Conservation (phyloP, 1,140 invertebrate genomes). For the Adoxophyes honmai region DNA sequence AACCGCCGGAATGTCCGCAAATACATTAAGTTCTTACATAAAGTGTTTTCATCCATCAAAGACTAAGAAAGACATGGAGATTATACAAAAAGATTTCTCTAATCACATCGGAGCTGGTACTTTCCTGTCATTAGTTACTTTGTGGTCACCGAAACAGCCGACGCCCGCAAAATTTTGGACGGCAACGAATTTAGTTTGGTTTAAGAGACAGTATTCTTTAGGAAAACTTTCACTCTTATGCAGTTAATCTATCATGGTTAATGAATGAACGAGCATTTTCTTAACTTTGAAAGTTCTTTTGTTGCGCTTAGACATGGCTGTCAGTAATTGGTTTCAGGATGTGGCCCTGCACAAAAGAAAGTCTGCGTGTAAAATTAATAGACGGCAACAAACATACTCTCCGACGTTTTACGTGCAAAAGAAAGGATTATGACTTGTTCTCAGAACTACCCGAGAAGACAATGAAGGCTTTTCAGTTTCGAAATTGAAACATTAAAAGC, state of each 20-base stretch:
- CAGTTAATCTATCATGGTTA: slow-evolving; percentile 43
- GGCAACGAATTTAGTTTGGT: slow-evolving; percentile 47
- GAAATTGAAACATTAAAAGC: background rate
- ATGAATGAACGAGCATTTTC: slow-evolving; percentile 39
- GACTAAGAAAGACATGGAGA: slow-evolving; percentile 23
- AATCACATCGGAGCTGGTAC: slow-evolving; percentile 38
- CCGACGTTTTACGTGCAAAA: background rate
- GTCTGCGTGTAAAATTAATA: background rate
- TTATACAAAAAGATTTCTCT: slow-evolving; percentile 32
- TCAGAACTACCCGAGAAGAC: background rate
- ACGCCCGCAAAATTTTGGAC: slow-evolving; percentile 41
- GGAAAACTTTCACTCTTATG: slow-evolving; percentile 56
- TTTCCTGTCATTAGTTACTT: slow-evolving; percentile 61
- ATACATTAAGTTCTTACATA: slow-evolving; percentile 5
- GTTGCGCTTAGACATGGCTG: slow-evolving; percentile 24
- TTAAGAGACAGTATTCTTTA: slow-evolving; percentile 46
- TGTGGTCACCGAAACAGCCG: slow-evolving; percentile 40
- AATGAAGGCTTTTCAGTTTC: slow-evolving; percentile 1
- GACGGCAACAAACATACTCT: background rate
- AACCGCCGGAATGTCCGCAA: background rate
- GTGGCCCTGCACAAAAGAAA: slow-evolving; percentile 15
- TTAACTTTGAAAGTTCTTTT: slow-evolving; percentile 32
- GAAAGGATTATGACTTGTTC: background rate
- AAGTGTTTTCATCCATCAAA: slow-evolving; percentile 21
- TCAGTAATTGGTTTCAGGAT: slow-evolving; percentile 39